Evolutionary conservation across 1,140 invertebrate genomes (phyloP).

Genomic region (Elymnias hypermnestra): DNA sequence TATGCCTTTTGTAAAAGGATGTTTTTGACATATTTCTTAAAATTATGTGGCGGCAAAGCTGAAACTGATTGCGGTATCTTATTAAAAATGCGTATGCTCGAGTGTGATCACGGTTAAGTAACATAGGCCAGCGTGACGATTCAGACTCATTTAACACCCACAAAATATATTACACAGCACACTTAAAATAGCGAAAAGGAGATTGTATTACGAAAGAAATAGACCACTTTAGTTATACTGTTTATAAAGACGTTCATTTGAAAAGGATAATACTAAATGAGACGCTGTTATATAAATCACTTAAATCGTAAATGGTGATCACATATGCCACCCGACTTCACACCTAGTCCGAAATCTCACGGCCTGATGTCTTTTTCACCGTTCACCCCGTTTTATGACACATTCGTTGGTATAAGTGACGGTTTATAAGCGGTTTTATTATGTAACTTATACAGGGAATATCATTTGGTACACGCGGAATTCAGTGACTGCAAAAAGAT

Average conservation of each 20-base stretch:
- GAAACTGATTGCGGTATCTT: too few species aligned
- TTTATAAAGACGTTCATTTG: background rate
- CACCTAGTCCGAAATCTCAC: slow-evolving; percentile 44
- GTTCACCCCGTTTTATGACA: slow-evolving; percentile 35
- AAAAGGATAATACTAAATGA: slow-evolving; percentile 21
- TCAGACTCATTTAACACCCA: too few species aligned
- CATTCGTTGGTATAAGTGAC: slow-evolving; percentile 15
- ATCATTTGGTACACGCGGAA: too few species aligned
- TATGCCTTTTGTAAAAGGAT: too few species aligned
- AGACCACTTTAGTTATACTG: background rate
- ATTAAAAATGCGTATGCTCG: too few species aligned
- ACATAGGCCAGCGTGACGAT: too few species aligned
- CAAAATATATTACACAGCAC: too few species aligned
- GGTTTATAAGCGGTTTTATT: background rate
- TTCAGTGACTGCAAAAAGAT: too few species aligned
- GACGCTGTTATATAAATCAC: slow-evolving; percentile 35
- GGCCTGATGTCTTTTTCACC: slow-evolving; percentile 39
- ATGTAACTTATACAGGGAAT: background rate
- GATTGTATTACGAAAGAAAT: background rate
- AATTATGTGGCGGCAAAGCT: too few species aligned
- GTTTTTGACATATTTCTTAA: too few species aligned
- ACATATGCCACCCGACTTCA: slow-evolving; percentile 41
- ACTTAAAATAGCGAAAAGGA: too few species aligned
- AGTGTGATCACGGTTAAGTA: too few species aligned
- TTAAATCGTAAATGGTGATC: slow-evolving; percentile 38